These are phyloP conservation scores for Drosophila sordidula DNA, from an alignment of 2,888 invertebrate species.

Conservation along the genomic window DNA sequence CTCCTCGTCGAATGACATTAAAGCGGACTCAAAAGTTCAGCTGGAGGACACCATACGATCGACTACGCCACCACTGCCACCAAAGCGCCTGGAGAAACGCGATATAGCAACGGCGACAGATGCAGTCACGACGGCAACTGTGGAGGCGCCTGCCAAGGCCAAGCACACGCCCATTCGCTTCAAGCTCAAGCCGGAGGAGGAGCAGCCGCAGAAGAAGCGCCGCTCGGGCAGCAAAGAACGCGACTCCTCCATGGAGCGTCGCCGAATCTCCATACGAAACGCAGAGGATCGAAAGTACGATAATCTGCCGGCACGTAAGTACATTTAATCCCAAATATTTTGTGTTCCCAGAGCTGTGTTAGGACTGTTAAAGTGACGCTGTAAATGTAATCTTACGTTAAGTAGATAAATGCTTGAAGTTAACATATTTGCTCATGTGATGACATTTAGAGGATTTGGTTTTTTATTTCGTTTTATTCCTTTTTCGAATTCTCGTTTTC, in stretches of 20 bases:
- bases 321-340: background rate
- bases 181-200: constrained; percentile 76
- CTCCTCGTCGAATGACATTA: constrained; percentile 40
- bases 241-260: constrained; percentile 69
- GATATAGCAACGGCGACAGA: constrained; percentile 14
- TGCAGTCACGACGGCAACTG: constrained; percentile 2
- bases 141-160: constrained; percentile 56
- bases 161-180: constrained; percentile 84
- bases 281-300: constrained; percentile 87
- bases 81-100: constrained; percentile 45
- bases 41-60: constrained; percentile 64
- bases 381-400: background rate
- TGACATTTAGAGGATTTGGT: background rate
- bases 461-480: background rate
- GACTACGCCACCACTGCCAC: constrained; percentile 82
- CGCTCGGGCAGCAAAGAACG: constrained; percentile 64
- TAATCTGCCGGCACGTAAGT: constrained; percentile 87
- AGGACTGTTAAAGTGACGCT: background rate
- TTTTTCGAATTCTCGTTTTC: background rate
- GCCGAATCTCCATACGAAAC: constrained; percentile 85
- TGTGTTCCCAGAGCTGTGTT: background rate
- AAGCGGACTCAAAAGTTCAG: constrained; percentile 36
- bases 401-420: background rate
- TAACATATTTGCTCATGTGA: background rate
- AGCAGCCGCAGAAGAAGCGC: constrained; percentile 36